Base-by-base conservation (phyloP, 1,140 invertebrate species). In the Saccostrea glomerata region DNA sequence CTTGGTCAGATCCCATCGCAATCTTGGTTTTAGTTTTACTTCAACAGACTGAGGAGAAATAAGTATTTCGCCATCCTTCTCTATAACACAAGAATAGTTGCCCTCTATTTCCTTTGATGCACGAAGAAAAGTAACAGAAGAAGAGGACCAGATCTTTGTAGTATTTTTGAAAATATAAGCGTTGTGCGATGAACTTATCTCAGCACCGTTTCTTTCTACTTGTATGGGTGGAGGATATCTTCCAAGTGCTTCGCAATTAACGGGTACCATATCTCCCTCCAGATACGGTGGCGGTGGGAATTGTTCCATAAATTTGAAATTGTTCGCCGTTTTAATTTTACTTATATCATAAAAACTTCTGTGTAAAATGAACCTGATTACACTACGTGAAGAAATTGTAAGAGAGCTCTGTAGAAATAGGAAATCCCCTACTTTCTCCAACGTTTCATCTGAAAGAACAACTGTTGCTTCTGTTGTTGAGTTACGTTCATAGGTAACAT, bases 1-100 rank as follows among this genome's bases (percentile, higher is more conserved):
- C n/a, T 63, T 63, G 5, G 30, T 77, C 30, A 77, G 25, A 36
- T 36, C 11, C 25, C 25, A 77, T 11, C 7, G 7, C 7, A 77
- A 15, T 77, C 30, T 77, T 77, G 70, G 70, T 36, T 77, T 77
- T 77, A 77, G 15, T 36, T 77, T 30, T 77, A 77, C 11, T 36
- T 77, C 23, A 30, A 77, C 30, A 17, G 30, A 30, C 23, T 12
- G 30, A 30, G 30, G 25, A 30, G 70, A 36, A 25, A 77, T 15
- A 23, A 77, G 12, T 30, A 12, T 15, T 30, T 17, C 25, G 70
- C 70, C 30, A 15, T 77, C 13, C 13, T 36, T 36, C 13, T 77
- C 70, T 77, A 25, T 17, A 36, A 77, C 70, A 36, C 70, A 77
- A 7, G 70, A 30, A 13, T 77, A 77, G 7, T 77, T 77, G 9